Conservation (phyloP, 2,113 vertebrate species). For the Periophthalmodon schlosseri region DNA sequence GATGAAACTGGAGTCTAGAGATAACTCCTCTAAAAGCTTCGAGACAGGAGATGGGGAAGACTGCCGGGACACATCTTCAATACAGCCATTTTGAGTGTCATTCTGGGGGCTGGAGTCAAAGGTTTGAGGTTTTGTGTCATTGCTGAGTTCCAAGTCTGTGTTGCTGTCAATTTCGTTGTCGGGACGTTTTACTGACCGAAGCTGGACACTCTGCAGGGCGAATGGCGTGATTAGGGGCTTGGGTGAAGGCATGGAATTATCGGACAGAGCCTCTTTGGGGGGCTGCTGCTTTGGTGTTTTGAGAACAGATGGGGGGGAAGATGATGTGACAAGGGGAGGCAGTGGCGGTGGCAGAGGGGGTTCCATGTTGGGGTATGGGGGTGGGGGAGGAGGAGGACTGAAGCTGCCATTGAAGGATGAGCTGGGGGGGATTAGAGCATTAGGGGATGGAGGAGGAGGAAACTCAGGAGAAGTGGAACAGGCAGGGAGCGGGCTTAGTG, state of each 20-base stretch:
- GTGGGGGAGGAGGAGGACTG: slow-evolving; percentile 66
- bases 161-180: slow-evolving; percentile 66
- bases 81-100: slow-evolving; percentile 41
- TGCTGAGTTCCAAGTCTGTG: slow-evolving; percentile 59
- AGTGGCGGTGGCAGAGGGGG: slow-evolving; percentile 57
- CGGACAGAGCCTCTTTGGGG: slow-evolving; percentile 42
- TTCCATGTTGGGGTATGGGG: slow-evolving; percentile 35
- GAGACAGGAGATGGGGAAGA: slow-evolving; percentile 74
- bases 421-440: slow-evolving; percentile 69
- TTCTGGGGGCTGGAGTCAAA: slow-evolving; percentile 62
- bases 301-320: slow-evolving; percentile 72
- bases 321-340: slow-evolving; percentile 49
- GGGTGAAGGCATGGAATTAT: slow-evolving; percentile 64
- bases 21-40: slow-evolving; percentile 64
- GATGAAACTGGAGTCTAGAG: slow-evolving; percentile 49
- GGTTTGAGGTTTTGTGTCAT: slow-evolving; percentile 63
- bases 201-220: slow-evolving; percentile 87
- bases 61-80: slow-evolving; percentile 39
- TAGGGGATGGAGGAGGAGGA: slow-evolving; percentile 84
- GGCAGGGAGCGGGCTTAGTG: slow-evolving; percentile 43
- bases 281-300: slow-evolving; percentile 74
- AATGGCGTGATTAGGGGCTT: slow-evolving; percentile 88
- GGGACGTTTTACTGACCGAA: slow-evolving; percentile 83
- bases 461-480: slow-evolving; percentile 76
- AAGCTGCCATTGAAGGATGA: slow-evolving; percentile 65